Evolutionary conservation across 2,113 vertebrate genomes (phyloP).

Genomic region (Aegithalos caudatus): DNA sequence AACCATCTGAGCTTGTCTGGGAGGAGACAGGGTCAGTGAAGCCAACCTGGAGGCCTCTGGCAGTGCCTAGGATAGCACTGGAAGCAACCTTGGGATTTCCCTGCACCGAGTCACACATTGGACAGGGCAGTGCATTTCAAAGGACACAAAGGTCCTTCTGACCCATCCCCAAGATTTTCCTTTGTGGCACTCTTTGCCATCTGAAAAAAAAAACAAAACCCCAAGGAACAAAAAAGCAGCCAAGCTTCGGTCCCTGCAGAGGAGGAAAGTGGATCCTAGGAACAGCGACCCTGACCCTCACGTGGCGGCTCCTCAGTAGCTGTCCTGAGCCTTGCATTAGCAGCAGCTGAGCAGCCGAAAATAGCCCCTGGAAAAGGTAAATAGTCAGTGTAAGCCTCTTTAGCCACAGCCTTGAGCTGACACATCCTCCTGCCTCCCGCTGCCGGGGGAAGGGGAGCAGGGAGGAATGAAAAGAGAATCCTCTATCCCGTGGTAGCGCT

Average conservation of each 20-base stretch:
- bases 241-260: not conserved
- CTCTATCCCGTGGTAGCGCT: not conserved
- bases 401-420: not conserved
- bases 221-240: not conserved
- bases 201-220: not conserved
- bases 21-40: rapidly evolving
- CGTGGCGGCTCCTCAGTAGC: not conserved
- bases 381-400: conserved; percentile 18
- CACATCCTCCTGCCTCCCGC: not conserved
- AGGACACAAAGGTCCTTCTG: not conserved
- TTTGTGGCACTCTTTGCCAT: not conserved
- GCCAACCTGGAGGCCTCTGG: not conserved
- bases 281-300: not conserved
- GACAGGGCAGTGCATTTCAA: not conserved
- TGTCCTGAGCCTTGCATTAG: not conserved
- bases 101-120: not conserved
- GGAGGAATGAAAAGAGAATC: rapidly evolving
- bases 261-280: not conserved
- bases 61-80: not conserved
- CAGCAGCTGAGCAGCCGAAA: not conserved
- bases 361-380: not conserved
- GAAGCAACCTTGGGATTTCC: not conserved
- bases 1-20: not conserved
- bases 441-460: not conserved
- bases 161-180: not conserved